Conservation (phyloP, 37 sponge, comb jelly and placozoan genomes). For the Lycopodina hypogea region DNA sequence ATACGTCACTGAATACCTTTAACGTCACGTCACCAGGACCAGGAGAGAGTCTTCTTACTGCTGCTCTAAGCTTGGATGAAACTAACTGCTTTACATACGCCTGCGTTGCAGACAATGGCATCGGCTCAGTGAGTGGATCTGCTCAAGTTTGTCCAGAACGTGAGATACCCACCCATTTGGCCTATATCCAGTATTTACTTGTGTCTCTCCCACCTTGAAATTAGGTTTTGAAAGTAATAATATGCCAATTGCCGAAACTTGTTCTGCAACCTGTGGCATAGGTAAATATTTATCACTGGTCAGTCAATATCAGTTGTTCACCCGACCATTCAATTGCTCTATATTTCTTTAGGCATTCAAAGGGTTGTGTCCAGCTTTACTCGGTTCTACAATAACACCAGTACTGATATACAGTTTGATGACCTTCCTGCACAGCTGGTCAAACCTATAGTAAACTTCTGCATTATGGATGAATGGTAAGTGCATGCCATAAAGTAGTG, state of each 20-base stretch:
- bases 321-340: no score
- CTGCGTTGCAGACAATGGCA: not conserved
- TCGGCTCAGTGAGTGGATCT: not conserved
- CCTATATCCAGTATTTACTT: no score
- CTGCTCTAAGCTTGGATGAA: not conserved
- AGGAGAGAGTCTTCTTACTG: constrained; percentile 6
- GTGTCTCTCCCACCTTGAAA: no score
- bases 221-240: not conserved
- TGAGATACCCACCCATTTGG: not conserved
- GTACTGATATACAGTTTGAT: no score
- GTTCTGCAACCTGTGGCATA: constrained; percentile 33
- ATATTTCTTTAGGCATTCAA: not conserved
- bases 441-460: no score
- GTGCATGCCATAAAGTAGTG: no score
- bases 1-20: not conserved
- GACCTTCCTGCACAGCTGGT: no score
- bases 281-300: constrained; percentile 17
- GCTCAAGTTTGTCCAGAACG: not conserved
- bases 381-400: no score
- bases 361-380: not conserved
- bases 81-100: not conserved
- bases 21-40: not conserved
- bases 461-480: no score
- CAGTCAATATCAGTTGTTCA: no score
- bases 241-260: constrained; percentile 1